Evolutionary conservation across 2,888 invertebrate genomes (phyloP), one percentile per base, ranked within the genome.

Genomic region (Athalia circularis): DNA sequence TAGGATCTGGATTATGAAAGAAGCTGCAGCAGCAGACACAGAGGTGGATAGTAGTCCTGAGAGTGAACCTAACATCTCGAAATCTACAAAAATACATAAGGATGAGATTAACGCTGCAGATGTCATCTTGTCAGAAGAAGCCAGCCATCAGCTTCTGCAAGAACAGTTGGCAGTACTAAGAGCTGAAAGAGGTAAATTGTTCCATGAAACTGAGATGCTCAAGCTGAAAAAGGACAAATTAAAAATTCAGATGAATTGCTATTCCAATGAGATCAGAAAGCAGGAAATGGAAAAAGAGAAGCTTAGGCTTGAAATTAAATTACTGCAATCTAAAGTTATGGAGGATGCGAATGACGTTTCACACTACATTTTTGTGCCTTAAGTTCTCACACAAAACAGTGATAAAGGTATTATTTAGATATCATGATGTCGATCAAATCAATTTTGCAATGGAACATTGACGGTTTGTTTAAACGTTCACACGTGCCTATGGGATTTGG

Each of bases 151-250:
- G 29, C 80, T 89, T 62, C 80, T 90, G 4, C 86, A 87, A 5
- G 88, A 89, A 74, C 87, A 90, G 70, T 72, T 90, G n/a, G 86
- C 87, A 0, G 88, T 88, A n/a, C 82, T 90, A 11, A 85, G 87
- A 4, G 87, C 88, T 2, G 90, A 90, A 67, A 87, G 87, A 45
- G 85, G 83, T 3, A 89, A 89, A 78, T 79, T 90, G 4, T 84
- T 84, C 77, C 87, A 87, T 8, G 90, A 90, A 81, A 89, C 89
- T 29, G 89, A 89, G 77, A 86, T 88, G 85, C 80, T 90, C 5
- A 89, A 89, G 70, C 81, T 89, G 15, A 89, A 90, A 64, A 87
- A 88, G 65, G 87, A 88, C 74, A 92, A 93, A 90, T 91, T 93
- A 45, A 92, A 90, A 78, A 77, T 85, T 13, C 87, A 87, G 68